Conservation (phyloP, 1,140 invertebrate genomes). For the Anadara kagoshimensis region DNA sequence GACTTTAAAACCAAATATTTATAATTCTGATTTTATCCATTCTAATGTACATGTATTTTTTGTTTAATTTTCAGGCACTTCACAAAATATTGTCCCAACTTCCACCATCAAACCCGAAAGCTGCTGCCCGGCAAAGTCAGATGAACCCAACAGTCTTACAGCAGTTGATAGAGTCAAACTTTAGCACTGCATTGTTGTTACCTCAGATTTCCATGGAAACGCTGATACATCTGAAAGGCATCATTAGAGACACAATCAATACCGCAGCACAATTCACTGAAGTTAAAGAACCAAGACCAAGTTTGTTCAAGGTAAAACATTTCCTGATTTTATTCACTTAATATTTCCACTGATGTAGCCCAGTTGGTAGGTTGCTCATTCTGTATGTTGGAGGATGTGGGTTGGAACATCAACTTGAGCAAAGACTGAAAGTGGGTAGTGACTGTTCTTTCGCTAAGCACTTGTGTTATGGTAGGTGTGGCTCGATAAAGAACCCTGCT, state of each 20-base stretch:
- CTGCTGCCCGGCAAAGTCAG: conserved; percentile 38
- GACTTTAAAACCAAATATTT: too few species aligned
- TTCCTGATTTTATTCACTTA: too few species aligned
- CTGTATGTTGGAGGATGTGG: too few species aligned
- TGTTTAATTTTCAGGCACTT: conserved; percentile 50
- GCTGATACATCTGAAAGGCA: conserved; percentile 47
- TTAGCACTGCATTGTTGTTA: conserved; percentile 43
- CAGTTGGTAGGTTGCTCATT: too few species aligned
- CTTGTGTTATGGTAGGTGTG: too few species aligned
- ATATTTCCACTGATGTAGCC: too few species aligned
- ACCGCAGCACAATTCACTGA: conserved; percentile 48
- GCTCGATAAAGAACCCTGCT: too few species aligned
- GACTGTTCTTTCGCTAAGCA: too few species aligned
- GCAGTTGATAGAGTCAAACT: conserved; percentile 54
- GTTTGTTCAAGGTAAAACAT: too few species aligned
- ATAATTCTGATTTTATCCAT: neutral
- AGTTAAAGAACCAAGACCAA: too few species aligned
- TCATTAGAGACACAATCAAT: conserved; percentile 54
- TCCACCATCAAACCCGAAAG: conserved; percentile 57
- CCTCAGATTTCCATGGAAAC: conserved; percentile 48
- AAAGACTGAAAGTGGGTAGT: too few species aligned
- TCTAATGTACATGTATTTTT: neutral
- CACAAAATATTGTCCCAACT: conserved; percentile 59
- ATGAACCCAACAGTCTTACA: conserved; percentile 49
- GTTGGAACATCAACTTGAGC: too few species aligned